Conservation (phyloP, 2,888 invertebrate genomes). For the Cerceris ruficornis region DNA sequence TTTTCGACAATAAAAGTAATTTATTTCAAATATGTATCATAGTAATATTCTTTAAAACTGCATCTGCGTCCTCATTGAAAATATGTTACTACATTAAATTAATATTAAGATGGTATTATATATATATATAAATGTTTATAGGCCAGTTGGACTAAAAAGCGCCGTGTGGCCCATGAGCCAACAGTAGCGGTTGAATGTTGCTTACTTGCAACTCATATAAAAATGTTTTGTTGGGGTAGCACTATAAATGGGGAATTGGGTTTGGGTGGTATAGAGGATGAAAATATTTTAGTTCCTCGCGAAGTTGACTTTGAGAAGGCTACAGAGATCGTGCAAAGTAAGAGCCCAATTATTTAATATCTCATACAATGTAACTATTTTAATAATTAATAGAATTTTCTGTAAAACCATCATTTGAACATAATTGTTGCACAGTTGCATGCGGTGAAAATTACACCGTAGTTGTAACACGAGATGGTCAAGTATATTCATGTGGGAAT, state of each 20-base stretch:
- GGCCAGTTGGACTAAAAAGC: conserved; percentile 72
- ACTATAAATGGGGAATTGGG: conserved; percentile 90
- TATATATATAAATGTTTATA: conserved; percentile 40
- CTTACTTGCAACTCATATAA: conserved; percentile 43
- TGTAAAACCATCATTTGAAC: background rate
- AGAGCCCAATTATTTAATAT: conserved; percentile 37
- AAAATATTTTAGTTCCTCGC: conserved; percentile 83
- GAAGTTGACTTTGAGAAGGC: conserved; percentile 80
- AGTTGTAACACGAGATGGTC: conserved; percentile 89
- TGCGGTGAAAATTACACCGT: conserved; percentile 93
- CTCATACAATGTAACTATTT: background rate
- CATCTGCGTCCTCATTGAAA: no score
- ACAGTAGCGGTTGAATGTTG: conserved; percentile 36
- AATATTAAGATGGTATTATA: background rate
- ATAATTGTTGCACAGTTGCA: conserved; percentile 83
- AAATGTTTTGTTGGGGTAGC: conserved; percentile 90
- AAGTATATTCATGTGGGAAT: conserved; percentile 94
- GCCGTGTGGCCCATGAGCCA: conserved; percentile 62
- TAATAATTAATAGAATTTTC: background rate
- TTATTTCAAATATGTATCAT: no score
- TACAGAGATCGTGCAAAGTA: conserved; percentile 80
- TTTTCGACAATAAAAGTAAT: no score
- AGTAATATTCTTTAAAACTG: no score
- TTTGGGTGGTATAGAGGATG: conserved; percentile 89
- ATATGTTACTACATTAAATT: background rate